Base-by-base conservation (phyloP, 1,140 invertebrate genomes). In the Meteorus sp. region DNA sequence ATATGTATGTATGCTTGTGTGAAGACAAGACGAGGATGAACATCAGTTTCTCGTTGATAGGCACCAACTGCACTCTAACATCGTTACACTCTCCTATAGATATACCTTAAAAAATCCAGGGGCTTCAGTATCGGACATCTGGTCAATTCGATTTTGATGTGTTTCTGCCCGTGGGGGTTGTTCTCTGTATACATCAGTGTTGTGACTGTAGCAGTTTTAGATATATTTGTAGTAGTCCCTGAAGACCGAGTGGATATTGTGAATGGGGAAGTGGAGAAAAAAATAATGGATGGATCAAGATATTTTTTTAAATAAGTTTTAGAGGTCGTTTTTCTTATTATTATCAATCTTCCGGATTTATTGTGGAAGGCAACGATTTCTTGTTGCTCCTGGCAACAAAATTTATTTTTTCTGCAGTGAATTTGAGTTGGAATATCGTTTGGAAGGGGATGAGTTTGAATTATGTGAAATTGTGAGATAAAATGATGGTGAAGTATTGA, bases 91-190 rank as follows among this genome's bases (percentile, higher is more conserved):
- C 47, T 56, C 51, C n/a, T n/a, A n/a, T n/a, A n/a, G 55, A 29
- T 55, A 45, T 44, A 51, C 56, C 44, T 31, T 56, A 7, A 50
- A 15, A 15, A 39, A 58, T 25, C 22, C 33, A 25, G 59, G 58
- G 60, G 67, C 69, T 71, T 70, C 70, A 66, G 68, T 73, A 68
- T 62, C 68, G 74, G 73, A 77, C 78, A 80, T 80, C 76, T 80
- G 78, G 72, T 75, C 66, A 73, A 78, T 78, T 78, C 73, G 76
- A 78, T 78, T 78, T 78, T 80, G 76, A 78, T 78, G 78, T 74
- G 76, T 77, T 77, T 75, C 71, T 73, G 67, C 66, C 43, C 66
- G 65, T 69, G 75, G 72, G 65, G 69, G 60, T 39, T 43, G 48
- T 59, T 52, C 52, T 52, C 47, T 31, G 31, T 45, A n/a, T 35